Evolutionary conservation across 2,113 vertebrate species (phyloP).

Genomic region (Propithecus coquereli): DNA sequence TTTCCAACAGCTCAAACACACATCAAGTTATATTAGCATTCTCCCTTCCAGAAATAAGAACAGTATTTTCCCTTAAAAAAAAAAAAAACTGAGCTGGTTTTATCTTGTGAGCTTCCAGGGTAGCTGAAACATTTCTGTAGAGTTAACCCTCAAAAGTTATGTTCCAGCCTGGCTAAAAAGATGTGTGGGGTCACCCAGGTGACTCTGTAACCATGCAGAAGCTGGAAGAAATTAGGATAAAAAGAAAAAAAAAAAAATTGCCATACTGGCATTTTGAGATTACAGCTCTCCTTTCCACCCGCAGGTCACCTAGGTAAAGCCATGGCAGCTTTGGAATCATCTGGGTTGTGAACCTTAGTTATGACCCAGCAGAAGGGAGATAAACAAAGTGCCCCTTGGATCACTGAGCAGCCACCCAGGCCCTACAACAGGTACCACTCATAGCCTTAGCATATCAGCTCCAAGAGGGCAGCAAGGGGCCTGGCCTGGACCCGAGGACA

Average conservation of each 20-base stretch:
- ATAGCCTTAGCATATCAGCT: background rate
- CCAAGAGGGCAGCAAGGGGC: background rate
- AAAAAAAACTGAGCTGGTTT: background rate
- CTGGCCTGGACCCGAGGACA: background rate
- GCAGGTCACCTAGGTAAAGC: background rate
- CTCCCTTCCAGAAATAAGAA: background rate
- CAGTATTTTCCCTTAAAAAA: background rate
- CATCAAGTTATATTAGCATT: background rate
- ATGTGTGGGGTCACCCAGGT: too few species aligned
- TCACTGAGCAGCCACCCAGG: background rate
- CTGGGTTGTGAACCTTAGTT: background rate
- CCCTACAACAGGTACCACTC: background rate
- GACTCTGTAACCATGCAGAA: background rate
- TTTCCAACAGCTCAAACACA: background rate
- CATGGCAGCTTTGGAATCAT: accelerated
- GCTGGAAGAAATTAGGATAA: background rate
- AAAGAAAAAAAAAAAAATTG: background rate
- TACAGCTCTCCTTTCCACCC: background rate
- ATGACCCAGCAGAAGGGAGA: background rate
- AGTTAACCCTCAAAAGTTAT: background rate
- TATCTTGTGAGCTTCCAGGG: background rate
- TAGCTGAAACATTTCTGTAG: background rate
- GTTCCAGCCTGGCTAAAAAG: background rate
- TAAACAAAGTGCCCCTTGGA: background rate
- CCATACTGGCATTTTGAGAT: background rate